Evolutionary conservation across 2,113 vertebrate genomes (phyloP).

Genomic region (Phainopepla nitens): DNA sequence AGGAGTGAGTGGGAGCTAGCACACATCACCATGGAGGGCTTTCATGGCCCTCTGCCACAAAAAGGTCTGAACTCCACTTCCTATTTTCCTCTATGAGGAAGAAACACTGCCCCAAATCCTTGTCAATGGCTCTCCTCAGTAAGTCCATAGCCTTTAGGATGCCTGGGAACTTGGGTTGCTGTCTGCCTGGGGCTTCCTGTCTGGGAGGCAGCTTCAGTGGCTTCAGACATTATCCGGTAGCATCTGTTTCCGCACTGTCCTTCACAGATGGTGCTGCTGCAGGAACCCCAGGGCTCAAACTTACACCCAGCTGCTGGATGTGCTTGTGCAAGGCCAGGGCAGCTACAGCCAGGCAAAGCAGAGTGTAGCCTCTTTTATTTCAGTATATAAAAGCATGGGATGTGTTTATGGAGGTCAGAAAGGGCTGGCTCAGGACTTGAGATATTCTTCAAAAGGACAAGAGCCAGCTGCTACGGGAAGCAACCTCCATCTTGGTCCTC

Average conservation of each 20-base stretch:
- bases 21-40: background rate
- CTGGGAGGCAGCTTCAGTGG: background rate
- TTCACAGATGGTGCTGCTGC: background rate
- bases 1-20: background rate
- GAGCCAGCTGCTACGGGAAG: slow-evolving; percentile 21
- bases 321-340: background rate
- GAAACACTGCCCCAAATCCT: background rate
- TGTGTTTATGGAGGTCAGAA: slow-evolving; percentile 45
- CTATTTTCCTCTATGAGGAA: background rate
- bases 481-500: background rate
- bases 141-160: background rate
- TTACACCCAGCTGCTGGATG: slow-evolving; percentile 38
- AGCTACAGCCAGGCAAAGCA: slow-evolving; percentile 19
- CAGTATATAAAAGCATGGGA: slow-evolving; percentile 4
- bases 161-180: background rate
- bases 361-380: background rate
- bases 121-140: background rate
- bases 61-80: background rate
- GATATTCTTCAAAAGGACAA: slow-evolving; percentile 51
- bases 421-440: background rate
- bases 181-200: background rate
- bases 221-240: background rate
- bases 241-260: slow-evolving; percentile 7
- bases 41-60: background rate
- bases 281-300: slow-evolving; percentile 6